Conservation (phyloP, 2,113 vertebrate species). For the Australoheros scitulus region DNA sequence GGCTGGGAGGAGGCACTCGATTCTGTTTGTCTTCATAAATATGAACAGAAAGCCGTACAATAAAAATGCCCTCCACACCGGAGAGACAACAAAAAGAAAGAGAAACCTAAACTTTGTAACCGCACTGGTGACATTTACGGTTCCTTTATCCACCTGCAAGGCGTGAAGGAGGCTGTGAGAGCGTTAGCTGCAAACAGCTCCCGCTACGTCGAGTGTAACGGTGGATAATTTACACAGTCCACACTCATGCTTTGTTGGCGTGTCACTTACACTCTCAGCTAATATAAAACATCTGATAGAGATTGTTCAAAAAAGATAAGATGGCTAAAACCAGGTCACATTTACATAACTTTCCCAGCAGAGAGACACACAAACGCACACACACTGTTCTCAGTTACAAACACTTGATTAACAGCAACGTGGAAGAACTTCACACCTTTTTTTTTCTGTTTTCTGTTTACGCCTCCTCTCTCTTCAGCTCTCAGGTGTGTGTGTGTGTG, state of each 20-base stretch:
- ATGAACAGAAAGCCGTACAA: no score
- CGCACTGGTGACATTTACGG: not conserved
- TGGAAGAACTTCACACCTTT: constrained; percentile 13
- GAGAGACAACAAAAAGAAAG: not conserved
- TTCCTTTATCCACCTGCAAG: not conserved
- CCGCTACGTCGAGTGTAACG: not conserved
- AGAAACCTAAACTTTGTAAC: not conserved
- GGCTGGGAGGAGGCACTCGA: no score
- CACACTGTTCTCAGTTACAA: not conserved
- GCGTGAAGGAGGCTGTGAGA: not conserved
- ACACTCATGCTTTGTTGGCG: not conserved
- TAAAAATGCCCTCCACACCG: not conserved
- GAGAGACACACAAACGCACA: not conserved
- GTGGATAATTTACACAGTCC: not conserved
- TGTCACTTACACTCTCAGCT: not conserved
- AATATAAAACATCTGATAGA: no score
- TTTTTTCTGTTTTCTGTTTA: not conserved
- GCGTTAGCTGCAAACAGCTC: not conserved
- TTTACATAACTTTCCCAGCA: constrained; percentile 30
- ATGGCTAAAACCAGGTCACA: constrained; percentile 16
- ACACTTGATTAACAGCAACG: not conserved
- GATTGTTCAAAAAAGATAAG: not conserved
- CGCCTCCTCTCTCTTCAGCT: not conserved
- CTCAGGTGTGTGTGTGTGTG: not conserved
- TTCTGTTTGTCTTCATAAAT: no score